phyloP scores from a whole-genome alignment of 2,113 vertebrate species.

The Sciurus niger region DNA sequence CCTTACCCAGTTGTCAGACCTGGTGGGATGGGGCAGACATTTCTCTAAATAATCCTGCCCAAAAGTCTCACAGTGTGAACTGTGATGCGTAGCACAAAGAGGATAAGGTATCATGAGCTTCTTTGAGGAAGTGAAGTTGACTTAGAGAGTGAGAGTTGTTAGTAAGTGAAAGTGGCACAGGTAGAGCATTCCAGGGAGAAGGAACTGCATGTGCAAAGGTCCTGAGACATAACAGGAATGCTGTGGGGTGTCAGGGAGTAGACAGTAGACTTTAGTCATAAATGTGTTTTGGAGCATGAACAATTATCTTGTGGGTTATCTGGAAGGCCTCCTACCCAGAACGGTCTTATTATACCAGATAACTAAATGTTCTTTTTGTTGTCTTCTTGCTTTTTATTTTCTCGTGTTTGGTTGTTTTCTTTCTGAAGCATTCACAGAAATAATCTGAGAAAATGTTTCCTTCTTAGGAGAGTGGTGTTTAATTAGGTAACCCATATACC shows the following conservation, averaged over 20 bases:
- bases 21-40: background rate
- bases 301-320: background rate
- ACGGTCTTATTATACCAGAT: background rate
- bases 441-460: background rate
- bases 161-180: background rate
- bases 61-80: background rate
- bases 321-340: background rate
- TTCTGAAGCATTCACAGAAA: background rate
- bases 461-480: background rate
- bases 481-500: background rate
- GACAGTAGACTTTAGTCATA: background rate
- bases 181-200: background rate
- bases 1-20: background rate
- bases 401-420: conserved; percentile 13
- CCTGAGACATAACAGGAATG: background rate
- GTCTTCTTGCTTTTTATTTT: conserved; percentile 27
- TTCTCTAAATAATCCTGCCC: background rate
- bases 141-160: background rate
- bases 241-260: background rate
- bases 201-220: background rate
- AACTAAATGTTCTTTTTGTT: background rate
- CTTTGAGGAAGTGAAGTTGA: background rate
- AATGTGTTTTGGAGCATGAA: background rate
- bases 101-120: background rate
- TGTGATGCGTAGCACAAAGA: background rate